phyloP scores from a whole-genome alignment of 2,797 vertebrate species.

The Argyrosomus regius region DNA sequence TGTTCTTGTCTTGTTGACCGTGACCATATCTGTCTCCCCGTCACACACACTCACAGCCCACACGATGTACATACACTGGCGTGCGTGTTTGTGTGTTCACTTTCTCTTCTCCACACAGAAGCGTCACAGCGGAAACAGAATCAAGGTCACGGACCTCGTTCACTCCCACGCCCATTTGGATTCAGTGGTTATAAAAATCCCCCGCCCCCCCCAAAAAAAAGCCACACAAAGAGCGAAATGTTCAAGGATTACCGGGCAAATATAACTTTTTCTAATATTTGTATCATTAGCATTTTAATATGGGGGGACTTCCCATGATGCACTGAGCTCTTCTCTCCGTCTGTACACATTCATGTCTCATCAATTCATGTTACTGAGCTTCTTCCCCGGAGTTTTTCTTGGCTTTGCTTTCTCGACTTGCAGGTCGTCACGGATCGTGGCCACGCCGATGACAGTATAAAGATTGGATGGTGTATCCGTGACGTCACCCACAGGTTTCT shows the following conservation, averaged over 20 bases:
- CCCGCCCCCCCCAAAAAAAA: not conserved
- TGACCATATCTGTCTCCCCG: conserved; percentile 48
- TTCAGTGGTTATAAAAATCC: not conserved
- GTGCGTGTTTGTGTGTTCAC: conserved; percentile 22
- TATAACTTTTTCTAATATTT: not conserved
- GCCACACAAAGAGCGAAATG: not conserved
- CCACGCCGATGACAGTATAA: no score
- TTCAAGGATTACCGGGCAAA: not conserved
- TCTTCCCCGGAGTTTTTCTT: no score
- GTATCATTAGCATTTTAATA: not conserved
- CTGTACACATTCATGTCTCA: no score
- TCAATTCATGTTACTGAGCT: no score
- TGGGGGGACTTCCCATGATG: not conserved
- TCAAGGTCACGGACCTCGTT: conserved; percentile 59
- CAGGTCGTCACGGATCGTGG: no score
- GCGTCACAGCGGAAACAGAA: conserved; percentile 43
- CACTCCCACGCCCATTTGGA: conserved; percentile 43
- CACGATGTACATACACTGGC: conserved; percentile 16
- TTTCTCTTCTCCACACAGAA: conserved; percentile 44
- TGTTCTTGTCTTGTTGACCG: conserved; percentile 72
- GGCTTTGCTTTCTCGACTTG: no score
- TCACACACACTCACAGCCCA: conserved; percentile 26
- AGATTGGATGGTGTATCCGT: no score
- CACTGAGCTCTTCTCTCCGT: no score
- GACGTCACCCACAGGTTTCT: no score